Evolutionary conservation across 64 coral and sea anemone species (phyloP).

Genomic region (Stylophora pistillata): DNA sequence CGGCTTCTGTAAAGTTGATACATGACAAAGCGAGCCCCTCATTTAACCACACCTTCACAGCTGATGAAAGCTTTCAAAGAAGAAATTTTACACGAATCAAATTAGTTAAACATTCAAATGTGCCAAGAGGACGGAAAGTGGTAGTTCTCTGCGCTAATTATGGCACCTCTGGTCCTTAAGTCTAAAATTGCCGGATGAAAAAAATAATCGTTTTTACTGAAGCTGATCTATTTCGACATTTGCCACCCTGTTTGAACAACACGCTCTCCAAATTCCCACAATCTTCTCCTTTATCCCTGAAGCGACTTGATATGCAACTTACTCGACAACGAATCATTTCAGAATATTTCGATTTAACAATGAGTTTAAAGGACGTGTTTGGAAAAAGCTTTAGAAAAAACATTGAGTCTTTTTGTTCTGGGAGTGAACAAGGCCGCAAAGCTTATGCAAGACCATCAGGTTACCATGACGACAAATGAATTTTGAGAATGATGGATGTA

Average conservation of each 20-base stretch:
- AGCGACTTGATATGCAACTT: not conserved
- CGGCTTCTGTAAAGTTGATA: slow-evolving; percentile 2
- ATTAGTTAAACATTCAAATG: slow-evolving; percentile 7
- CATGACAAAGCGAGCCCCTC: not conserved
- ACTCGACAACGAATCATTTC: not conserved
- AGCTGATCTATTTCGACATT: not conserved
- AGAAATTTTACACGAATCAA: slow-evolving; percentile 41
- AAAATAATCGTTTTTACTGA: not conserved
- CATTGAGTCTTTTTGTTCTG: not conserved
- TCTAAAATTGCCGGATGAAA: not conserved
- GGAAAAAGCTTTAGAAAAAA: not conserved
- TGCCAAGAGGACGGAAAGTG: slow-evolving; percentile 13
- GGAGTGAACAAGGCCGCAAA: slow-evolving; percentile 37
- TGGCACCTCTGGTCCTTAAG: not conserved
- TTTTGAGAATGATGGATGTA: not conserved
- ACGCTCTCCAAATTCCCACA: not conserved
- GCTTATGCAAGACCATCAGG: not conserved
- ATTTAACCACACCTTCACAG: slow-evolving; percentile 22
- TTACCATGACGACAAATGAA: not conserved
- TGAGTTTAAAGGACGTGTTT: not conserved
- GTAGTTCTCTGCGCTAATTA: not conserved
- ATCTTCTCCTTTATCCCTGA: not conserved
- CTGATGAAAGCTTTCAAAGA: slow-evolving; percentile 30
- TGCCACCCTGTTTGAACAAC: not conserved
- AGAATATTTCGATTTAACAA: slow-evolving; percentile 6